Base-by-base conservation (phyloP, 2,888 invertebrate species). In the Agrochola lota region DNA sequence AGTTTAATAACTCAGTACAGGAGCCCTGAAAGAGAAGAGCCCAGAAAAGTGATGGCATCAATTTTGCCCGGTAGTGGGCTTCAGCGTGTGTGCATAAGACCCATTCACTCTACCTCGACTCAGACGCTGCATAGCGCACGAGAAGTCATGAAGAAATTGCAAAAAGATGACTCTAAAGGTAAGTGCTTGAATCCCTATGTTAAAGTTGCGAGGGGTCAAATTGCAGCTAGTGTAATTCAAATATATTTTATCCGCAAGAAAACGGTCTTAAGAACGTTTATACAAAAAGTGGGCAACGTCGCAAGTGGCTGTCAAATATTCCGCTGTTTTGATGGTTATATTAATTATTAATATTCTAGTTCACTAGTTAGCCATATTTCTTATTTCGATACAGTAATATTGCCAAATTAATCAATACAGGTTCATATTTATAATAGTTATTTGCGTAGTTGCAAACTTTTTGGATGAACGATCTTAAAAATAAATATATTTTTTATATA, bases 11-110 rank as follows among this genome's bases (percentile, higher is more conserved):
- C 92, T 35, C 92, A 93, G 46, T 95, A 94, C 79, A 90, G 92
- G 72, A 94, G 93, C 71, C 93, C 94, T n/a, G 95, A 95, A 26
- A 92, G 90, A 81, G 95, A 95, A 0, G 93, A 94, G 71, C 95
- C 96, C 0, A 95, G 92, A 80, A 93, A 93, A 85, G 96, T 96
- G 1, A 89, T 95, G 66, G 92, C 97, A 0, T 89, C 95, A 0
- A 84, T 97, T 71, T 86, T 97, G 35, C 96, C 96, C 0, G 97
- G 97, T 12, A 96, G 96, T 85, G 96, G 97, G 8, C 89, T 97
- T 46, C 97, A 97, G 77, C 94, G 92, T 81, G 93, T 96, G 8
- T 91, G 93, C 15, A 89, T 96, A 17, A 93, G 94, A 88, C 95
- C 96, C 2, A 91, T 96, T 63, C 87, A 94, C 9, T 89, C 93